Base-by-base conservation (phyloP, 2,888 invertebrate genomes). In the Apodemia hepburni region DNA sequence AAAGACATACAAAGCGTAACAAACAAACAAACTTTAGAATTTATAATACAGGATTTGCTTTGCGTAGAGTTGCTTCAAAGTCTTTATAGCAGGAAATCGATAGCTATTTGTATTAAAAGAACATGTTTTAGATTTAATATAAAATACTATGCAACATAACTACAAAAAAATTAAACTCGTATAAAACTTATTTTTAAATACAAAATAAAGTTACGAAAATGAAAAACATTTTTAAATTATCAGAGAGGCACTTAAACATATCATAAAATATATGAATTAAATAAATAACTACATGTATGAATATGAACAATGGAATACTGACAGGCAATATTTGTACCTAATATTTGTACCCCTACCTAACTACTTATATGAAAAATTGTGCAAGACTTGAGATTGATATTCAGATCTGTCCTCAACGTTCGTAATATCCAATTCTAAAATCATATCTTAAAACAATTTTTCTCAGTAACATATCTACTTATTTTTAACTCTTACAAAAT, bases 281-380 rank as follows among this genome's bases (percentile, higher is more conserved):
- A 54, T 12, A 27, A 54, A 54, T 54, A 27, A 54, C 18, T 54
- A 54, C 22, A 27, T 22, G 22, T 54, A 54, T 42, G 49, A 49
- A n/a, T 54, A 22, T 22, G 22, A 54, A 54, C 22, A 54, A 54
- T 54, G 57, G 51, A 59, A 61, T 49, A 61, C 60, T 57, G 33
- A 64, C 54, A 60, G 64, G 63, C 68, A 70, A 70, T 59, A 74
- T 12, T 42, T 42, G 42, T 42, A 42, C 42, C 77, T 78, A 84
- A 63, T 84, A 81, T 82, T 75, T 77, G 77, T 82, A 78, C 73
- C 70, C 72, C 82, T 85, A 85, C 75, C 85, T 88, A 88, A 78
- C 84, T 86, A 85, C 79, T 81, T 87, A 86, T 69, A 74, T 79
- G 76, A 82, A 82, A 87, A 86, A 81, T 88, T 88, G 89, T 89